These are phyloP conservation scores for Sturnus vulgaris DNA, from an alignment of 2,113 vertebrate species.

Conservation along the genomic window DNA sequence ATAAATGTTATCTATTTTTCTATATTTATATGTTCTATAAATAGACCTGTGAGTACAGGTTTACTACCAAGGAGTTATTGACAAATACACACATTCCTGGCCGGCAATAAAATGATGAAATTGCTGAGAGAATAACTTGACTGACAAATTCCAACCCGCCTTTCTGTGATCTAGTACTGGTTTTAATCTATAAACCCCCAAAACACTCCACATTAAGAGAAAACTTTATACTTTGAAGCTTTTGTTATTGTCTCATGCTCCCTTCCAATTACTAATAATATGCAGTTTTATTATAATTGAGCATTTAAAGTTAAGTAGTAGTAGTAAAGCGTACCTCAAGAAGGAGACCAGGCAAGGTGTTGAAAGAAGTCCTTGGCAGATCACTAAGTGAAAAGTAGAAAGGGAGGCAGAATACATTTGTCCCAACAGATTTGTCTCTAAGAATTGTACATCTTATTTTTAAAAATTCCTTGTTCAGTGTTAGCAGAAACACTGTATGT, in stretches of 20 bases:
- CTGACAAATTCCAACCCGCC: not conserved
- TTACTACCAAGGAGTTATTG: not conserved
- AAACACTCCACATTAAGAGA: not conserved
- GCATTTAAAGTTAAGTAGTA: not conserved
- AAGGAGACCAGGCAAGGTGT: not conserved
- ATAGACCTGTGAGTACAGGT: not conserved
- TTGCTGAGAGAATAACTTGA: not conserved
- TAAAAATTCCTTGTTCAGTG: not conserved
- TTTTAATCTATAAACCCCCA: not conserved
- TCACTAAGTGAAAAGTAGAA: not conserved
- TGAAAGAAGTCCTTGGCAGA: not conserved
- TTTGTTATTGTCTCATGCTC: not conserved
- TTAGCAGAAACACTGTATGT: not conserved
- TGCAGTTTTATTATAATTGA: not conserved
- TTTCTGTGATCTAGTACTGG: not conserved
- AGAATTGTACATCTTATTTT: not conserved
- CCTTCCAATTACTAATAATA: not conserved
- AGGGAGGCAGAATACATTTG: not conserved
- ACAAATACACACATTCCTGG: not conserved
- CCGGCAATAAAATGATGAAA: rapidly evolving
- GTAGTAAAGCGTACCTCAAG: not conserved
- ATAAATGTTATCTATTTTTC: not conserved
- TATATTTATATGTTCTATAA: not conserved
- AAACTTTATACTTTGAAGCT: not conserved
- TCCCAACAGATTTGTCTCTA: not conserved